Base-by-base conservation (phyloP, 2,888 invertebrate species). In the Mechanitis mazaeus region DNA sequence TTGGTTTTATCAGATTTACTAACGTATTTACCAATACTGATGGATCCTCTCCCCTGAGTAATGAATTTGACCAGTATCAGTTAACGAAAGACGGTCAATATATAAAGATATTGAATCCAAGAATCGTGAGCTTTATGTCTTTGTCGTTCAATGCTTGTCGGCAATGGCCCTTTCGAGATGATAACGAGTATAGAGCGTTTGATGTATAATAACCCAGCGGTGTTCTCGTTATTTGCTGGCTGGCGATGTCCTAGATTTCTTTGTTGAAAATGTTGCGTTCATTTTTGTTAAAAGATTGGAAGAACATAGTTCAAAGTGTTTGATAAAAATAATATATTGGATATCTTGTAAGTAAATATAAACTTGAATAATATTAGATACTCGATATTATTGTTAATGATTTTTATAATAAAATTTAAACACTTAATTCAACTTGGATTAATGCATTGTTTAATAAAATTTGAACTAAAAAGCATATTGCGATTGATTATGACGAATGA, bases 31-130 rank as follows among this genome's bases (percentile, higher is more conserved):
- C 61, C 54, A 57, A 58, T 55, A 46, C 58, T 61, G 66, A 61
- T 66, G 64, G 66, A 66, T 64, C 57, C 54, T 55, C 55, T 56
- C 61, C 64, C 64, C 31, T 20, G 59, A 61, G 66, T 61, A 61
- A 66, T 66, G 61, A 66, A 61, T 66, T 61, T 56, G 54, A 60
- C 58, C 60, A 66, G 59, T 64, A 61, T 66, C 61, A 45, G 45
- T 58, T 60, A 57, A 56, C 35, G 45, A 45, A 61, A 61, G 59
- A 56, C 28, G 54, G n/a, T 33, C 35, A 46, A 61, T 54, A 57
- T 33, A 54, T 46, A 54, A 54, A 28, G 28, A 50, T 50, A 50
- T 50, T 31, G 31, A 50, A 50, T 50, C 28, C 31, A 50, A 50
- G 6, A 50, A 50, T 11, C 12, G 55, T 45, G 11, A 60, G 55